Conservation (phyloP, 2,797 vertebrate genomes). For the Knipowitschia caucasica region DNA sequence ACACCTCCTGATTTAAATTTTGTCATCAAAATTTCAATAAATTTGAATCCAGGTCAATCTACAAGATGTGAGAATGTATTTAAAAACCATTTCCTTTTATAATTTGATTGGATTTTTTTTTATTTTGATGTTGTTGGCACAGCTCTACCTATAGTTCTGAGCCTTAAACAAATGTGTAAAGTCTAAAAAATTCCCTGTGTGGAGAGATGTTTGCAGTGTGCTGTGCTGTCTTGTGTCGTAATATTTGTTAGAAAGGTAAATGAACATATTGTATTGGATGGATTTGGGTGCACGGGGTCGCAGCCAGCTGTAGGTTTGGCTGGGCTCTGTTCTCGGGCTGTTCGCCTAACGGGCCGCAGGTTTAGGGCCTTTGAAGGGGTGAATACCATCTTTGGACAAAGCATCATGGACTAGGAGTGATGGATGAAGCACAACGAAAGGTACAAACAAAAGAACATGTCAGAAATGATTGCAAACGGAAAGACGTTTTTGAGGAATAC, state of each 20-base stretch:
- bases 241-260: not conserved
- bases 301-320: slow-evolving; percentile 84
- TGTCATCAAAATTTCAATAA: too few relatives aligned
- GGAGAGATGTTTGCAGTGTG: not conserved
- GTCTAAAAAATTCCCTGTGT: not conserved
- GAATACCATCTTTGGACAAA: slow-evolving; percentile 99
- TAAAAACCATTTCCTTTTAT: too few relatives aligned
- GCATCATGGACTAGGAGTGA: slow-evolving; percentile 83
- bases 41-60: too few relatives aligned
- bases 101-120: too few relatives aligned
- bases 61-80: too few relatives aligned
- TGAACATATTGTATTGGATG: not conserved
- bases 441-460: slow-evolving; percentile 32
- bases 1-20: too few relatives aligned
- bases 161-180: not conserved
- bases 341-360: slow-evolving; percentile 99
- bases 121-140: too few relatives aligned
- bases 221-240: not conserved
- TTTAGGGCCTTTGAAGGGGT: slow-evolving; percentile 99
- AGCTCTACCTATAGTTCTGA: not conserved
- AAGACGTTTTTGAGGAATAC: slow-evolving; percentile 36
- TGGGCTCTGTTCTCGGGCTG: slow-evolving; percentile 98
- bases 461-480: slow-evolving; percentile 24
- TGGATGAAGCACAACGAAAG: slow-evolving; percentile 37
- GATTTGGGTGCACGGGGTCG: slow-evolving; percentile 51